Conservation (phyloP, 2,113 vertebrate species). For the Xiphophorus hellerii region DNA sequence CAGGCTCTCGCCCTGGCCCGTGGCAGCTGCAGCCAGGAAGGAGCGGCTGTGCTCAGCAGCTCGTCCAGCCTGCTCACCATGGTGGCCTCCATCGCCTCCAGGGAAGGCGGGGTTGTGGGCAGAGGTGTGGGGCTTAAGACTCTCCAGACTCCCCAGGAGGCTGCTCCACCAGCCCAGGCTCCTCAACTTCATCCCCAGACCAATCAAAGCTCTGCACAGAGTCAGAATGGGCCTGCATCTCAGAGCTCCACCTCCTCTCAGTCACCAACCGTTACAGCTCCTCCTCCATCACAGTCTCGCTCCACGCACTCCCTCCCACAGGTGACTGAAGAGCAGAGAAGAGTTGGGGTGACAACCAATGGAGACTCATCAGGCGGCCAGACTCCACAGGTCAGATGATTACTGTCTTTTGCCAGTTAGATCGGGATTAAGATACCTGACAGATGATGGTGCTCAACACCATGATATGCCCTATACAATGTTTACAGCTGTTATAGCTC, state of each 20-base stretch:
- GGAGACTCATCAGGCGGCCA: conserved; percentile 51
- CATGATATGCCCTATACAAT: background rate
- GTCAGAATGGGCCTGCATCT: conserved; percentile 41
- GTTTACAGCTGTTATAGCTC: background rate
- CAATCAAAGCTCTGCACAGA: conserved; percentile 58
- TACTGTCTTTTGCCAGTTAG: background rate
- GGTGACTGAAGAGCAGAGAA: conserved; percentile 43
- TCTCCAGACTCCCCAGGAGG: conserved; percentile 74
- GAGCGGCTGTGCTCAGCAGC: conserved; percentile 53
- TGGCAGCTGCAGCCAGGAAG: conserved; percentile 69
- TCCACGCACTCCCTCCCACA: conserved; percentile 40
- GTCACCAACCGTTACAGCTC: conserved; percentile 15
- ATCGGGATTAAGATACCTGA: background rate
- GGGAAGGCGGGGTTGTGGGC: conserved; percentile 62
- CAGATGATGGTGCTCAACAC: background rate
- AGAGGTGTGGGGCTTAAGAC: conserved; percentile 76
- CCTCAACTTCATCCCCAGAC: conserved; percentile 66
- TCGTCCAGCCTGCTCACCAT: conserved; percentile 77
- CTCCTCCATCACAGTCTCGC: conserved; percentile 24
- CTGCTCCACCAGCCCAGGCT: conserved; percentile 60
- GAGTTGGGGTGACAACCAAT: conserved; percentile 39
- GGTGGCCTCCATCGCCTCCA: conserved; percentile 75
- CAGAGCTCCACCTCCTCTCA: conserved; percentile 41
- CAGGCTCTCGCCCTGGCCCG: conserved; percentile 88
- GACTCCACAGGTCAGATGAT: conserved; percentile 61